Evolutionary conservation across 2,797 vertebrate genomes (phyloP), one percentile per base, ranked within the genome.

Genomic region (Acrocephalus scirpaceus): DNA sequence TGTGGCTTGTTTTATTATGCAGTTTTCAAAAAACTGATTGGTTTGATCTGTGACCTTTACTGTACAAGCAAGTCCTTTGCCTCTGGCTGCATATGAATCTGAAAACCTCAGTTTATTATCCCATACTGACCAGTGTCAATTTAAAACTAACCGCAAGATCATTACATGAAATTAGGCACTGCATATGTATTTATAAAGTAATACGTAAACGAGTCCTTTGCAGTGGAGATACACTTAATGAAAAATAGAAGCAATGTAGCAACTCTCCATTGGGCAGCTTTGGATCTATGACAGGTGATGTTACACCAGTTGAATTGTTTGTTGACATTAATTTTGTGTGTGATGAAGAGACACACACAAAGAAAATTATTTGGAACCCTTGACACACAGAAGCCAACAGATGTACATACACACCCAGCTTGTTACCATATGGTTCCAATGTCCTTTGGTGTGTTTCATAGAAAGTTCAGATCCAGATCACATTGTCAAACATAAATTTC

Each of bases 381-480:
- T 89, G 81, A 75, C 27, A 8, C 51, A 44, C 47, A 65, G 77
- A 54, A 85, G 60, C 40, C 62, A 78, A 80, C 73, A 92, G 80
- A 65, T 84, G 70, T 48, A 38, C 26, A 51, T 48, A 38, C 26
- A 56, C 71, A 64, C 45, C 29, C 66, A 75, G 32, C 62, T 88
- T 91, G 50, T 42, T 72, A n/a, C 54, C 81, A 65, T 92, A 78
- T 78, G 89, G 62, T 69, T 66, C 88, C 29, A n/a, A 4, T 57
- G 77, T 54, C 81, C 71, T 85, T 93, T 66, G 58, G 38, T 21
- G 0, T 15, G 11, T 72, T 70, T 61, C 7, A 0, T 40, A 44
- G 47, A 42, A 75, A 85, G 67, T 75, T 95, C 50, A 89, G 56
- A 81, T 61, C 40, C 21, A n/a, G 77, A 91, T 57, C 42, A 50